Evolutionary conservation across 2,888 invertebrate species (phyloP).

Genomic region (Autographa pulchrina): DNA sequence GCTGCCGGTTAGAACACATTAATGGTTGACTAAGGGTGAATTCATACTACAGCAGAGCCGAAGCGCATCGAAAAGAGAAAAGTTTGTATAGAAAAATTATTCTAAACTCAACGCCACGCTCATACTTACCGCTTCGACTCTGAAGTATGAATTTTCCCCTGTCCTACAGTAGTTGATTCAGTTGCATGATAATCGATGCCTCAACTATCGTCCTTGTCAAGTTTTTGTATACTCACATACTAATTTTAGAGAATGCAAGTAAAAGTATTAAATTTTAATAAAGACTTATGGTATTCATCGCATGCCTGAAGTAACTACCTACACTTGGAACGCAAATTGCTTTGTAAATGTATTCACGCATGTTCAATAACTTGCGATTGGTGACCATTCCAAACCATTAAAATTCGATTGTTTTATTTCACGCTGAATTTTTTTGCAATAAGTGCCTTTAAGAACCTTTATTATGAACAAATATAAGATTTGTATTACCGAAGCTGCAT

Average conservation of each 20-base stretch:
- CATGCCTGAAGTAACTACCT: conserved; percentile 17
- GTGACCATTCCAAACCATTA: conserved; percentile 56
- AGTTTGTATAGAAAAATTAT: too few relatives aligned
- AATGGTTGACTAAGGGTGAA: too few relatives aligned
- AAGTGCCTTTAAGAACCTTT: conserved; percentile 27
- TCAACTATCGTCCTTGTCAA: neutral
- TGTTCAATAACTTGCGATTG: conserved; percentile 57
- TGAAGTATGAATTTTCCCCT: too few relatives aligned
- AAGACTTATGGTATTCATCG: conserved; percentile 25
- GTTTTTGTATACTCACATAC: neutral
- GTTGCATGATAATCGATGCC: neutral
- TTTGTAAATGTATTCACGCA: conserved; percentile 58
- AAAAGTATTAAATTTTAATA: conserved; percentile 30
- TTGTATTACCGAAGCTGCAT: conserved; percentile 12
- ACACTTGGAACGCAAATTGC: conserved; percentile 52
- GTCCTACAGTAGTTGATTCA: neutral
- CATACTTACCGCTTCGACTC: too few relatives aligned
- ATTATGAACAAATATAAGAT: conserved; percentile 35
- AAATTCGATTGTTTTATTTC: conserved; percentile 58
- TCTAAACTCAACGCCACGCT: too few relatives aligned
- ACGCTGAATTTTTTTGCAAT: conserved; percentile 51
- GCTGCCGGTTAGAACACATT: too few relatives aligned
- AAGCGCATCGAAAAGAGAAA: too few relatives aligned
- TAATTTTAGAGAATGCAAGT: conserved; percentile 5
- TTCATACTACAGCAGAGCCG: too few relatives aligned